Evolutionary conservation across 2,888 invertebrate species (phyloP).

Genomic region (Psylliodes chrysocephalus): DNA sequence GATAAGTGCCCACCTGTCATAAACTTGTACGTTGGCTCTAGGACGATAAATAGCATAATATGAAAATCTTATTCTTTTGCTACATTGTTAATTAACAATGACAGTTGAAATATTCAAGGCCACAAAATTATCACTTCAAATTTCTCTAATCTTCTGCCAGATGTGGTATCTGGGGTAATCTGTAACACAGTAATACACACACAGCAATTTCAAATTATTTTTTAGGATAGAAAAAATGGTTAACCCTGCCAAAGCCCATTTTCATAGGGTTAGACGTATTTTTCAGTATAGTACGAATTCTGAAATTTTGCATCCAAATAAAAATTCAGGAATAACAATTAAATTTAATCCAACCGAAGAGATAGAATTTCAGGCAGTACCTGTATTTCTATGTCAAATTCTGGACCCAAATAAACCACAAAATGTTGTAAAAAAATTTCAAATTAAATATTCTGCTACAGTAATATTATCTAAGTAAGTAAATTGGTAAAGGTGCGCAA

Average conservation of each 20-base stretch:
- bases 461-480: constrained; percentile 56
- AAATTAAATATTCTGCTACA: constrained; percentile 53
- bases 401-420: constrained; percentile 52
- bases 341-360: constrained; percentile 50
- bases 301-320: constrained; percentile 40
- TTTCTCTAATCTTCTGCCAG: too few relatives aligned
- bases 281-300: background rate
- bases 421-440: constrained; percentile 51
- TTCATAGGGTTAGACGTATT: background rate
- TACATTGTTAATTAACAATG: too few relatives aligned
- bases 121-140: too few relatives aligned
- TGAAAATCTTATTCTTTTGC: too few relatives aligned
- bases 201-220: too few relatives aligned
- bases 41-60: too few relatives aligned
- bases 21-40: too few relatives aligned
- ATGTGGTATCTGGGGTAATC: too few relatives aligned
- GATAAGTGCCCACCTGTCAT: too few relatives aligned
- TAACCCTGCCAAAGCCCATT: background rate
- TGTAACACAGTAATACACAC: too few relatives aligned
- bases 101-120: too few relatives aligned
- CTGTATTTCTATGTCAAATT: constrained; percentile 54
- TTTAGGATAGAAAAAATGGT: constrained; percentile 44
- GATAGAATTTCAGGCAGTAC: constrained; percentile 51
- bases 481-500: too few relatives aligned
- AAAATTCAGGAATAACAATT: constrained; percentile 44